These are phyloP conservation scores for Pristionchus pacificus DNA, from an alignment of 1,140 invertebrate genomes.

Conservation along the genomic window DNA sequence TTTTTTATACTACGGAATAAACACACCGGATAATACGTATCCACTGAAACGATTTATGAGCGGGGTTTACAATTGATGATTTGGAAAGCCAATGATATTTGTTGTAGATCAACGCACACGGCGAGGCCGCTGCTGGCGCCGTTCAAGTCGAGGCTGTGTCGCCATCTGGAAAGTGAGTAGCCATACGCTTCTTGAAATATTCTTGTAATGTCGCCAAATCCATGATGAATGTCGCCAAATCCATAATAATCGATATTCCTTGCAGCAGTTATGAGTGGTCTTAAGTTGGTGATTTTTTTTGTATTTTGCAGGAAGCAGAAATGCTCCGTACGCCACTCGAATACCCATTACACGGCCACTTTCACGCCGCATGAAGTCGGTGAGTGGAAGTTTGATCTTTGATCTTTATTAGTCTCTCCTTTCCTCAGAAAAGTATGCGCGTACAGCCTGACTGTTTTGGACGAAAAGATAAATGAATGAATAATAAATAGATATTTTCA, in stretches of 20 bases:
- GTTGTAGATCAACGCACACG: conserved; percentile 50
- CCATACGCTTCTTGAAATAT: no score
- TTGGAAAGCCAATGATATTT: no score
- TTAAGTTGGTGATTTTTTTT: no score
- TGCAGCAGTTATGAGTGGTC: no score
- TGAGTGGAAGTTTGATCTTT: conserved; percentile 33
- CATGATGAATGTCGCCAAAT: no score
- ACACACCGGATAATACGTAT: neutral
- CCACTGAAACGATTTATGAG: neutral
- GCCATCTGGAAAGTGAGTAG: conserved; percentile 78
- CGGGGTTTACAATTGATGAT: no score
- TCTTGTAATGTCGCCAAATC: no score
- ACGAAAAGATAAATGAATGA: neutral
- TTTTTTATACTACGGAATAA: neutral
- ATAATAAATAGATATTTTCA: conserved; percentile 40
- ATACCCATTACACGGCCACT: conserved; percentile 79
- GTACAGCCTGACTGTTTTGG: neutral
- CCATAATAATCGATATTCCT: no score
- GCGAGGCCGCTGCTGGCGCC: conserved; percentile 25
- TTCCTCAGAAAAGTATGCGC: neutral
- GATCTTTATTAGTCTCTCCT: conserved; percentile 14
- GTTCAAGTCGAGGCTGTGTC: conserved; percentile 45
- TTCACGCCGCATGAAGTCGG: conserved; percentile 94
- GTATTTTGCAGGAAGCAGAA: no score
- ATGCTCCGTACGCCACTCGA: conserved; percentile 71